Conservation (phyloP, 2,888 invertebrate species). For the Penaeus monodon region DNA sequence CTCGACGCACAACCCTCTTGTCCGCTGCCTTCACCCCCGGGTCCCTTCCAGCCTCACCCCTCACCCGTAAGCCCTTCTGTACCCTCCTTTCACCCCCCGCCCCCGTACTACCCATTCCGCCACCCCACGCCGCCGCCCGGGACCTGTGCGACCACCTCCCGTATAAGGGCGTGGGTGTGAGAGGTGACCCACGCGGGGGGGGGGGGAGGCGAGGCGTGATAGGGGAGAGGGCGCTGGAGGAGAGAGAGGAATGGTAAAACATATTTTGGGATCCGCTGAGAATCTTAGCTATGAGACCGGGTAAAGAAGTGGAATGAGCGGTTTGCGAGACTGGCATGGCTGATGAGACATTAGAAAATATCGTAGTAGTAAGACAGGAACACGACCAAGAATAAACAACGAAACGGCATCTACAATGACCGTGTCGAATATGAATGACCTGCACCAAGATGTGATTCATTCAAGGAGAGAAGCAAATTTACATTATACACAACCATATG, state of each 20-base stretch:
- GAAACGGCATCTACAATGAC: no score
- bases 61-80: not conserved
- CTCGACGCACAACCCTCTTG: not conserved
- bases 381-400: no score
- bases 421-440: no score
- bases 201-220: not conserved
- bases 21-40: not conserved
- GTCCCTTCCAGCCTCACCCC: not conserved
- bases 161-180: slow-evolving; percentile 17
- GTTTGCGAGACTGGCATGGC: no score
- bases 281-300: not conserved
- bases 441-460: no score
- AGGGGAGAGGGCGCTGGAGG: slow-evolving; percentile 1
- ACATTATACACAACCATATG: no score
- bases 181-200: slow-evolving; percentile 20
- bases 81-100: slow-evolving; percentile 1
- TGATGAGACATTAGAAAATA: no score
- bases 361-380: no score
- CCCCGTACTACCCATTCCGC: not conserved
- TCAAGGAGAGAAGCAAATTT: no score
- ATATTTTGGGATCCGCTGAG: not conserved
- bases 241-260: slow-evolving; percentile 2
- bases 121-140: not conserved
- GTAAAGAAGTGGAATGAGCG: not conserved
- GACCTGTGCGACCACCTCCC: not conserved